These are phyloP conservation scores for Sciurus niger DNA, from an alignment of 2,113 vertebrate species.

Conservation along the genomic window DNA sequence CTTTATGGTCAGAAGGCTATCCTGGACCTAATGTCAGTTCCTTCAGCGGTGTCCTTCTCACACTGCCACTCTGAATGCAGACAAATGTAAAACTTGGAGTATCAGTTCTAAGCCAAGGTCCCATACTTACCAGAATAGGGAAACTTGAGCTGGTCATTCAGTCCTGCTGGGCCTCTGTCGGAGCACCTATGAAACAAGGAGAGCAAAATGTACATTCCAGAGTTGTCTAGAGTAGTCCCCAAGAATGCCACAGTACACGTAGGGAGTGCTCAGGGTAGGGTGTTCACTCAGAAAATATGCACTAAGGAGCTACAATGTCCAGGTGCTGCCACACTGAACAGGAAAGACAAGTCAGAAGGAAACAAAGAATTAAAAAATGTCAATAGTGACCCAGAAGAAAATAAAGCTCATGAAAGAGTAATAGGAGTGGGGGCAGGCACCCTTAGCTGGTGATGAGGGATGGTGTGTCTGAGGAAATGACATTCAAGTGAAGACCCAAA, in stretches of 20 bases:
- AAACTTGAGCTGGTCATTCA: not conserved
- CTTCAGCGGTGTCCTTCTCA: not conserved
- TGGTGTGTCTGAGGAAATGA: not conserved
- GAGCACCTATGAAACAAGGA: not conserved
- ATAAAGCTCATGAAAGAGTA: not conserved
- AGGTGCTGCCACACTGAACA: not conserved
- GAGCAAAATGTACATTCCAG: not conserved
- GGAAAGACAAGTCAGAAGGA: not conserved
- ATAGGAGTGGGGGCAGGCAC: not conserved
- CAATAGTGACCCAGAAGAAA: not conserved
- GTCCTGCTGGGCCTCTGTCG: not conserved
- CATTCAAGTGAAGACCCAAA: not conserved
- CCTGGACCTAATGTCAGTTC: not conserved
- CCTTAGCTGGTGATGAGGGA: not conserved
- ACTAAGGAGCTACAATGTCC: fast-evolving
- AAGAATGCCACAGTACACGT: fast-evolving
- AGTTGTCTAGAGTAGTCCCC: fast-evolving
- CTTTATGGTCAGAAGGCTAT: not conserved
- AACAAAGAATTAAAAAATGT: not conserved
- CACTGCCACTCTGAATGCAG: not conserved
- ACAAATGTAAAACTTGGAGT: not conserved
- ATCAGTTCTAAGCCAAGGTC: not conserved
- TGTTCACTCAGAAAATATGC: not conserved
- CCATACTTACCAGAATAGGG: not conserved
- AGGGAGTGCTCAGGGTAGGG: too few relatives aligned